Base-by-base conservation (phyloP, 2,888 invertebrate species). In the Lymantria dispar region DNA sequence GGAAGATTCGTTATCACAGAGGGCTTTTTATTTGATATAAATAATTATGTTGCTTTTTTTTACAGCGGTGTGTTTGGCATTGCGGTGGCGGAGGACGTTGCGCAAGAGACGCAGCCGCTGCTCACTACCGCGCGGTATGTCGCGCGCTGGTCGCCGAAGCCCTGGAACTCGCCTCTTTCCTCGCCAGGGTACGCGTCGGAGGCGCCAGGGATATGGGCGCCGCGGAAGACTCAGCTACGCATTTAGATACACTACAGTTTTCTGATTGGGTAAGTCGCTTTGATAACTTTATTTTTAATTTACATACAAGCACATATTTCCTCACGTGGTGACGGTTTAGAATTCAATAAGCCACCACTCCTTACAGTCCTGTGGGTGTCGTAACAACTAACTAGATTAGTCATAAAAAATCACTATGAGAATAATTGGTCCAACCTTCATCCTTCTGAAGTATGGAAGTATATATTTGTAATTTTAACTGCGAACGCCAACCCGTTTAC, bases 101-200 rank as follows among this genome's bases (percentile, higher is more conserved):
- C 62, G 86, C 84, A 8, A 83, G 92, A 59, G 92, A 93, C 57
- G 93, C 94, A 51, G 95, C 95, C 0, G 95, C 95, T 63, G 92
- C 93, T 45, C 97, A 97, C 89, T 98, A 98, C 91, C 95, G 95
- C 76, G 98, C 98, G 54, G 98, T 98, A 48, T 97, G 98, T 81
- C 93, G 98, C 56, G 98, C 98, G 52, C 93, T 98, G 66, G 97
- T 98, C 55, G 95, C 97, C 14, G 98, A 99, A 89, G 96, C 97
- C 49, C 89, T 97, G 57, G 98, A 98, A 88, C 93, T 99, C 70
- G 94, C 96, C 50, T 95, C 96, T 58, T 98, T 99, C 93, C 93
- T 98, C 67, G 96, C 97, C 74, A 95, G 96, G 84, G 97, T 98
- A 50, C 93, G 94, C 13, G 88, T 87, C 36, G 83, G 83, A 47